Percentiles rank a stretch among this genome's conserved stretches.
Evolutionary conservation across 1,140 invertebrate genomes (phyloP).

Genomic region (Neodiprion fabricii): DNA sequence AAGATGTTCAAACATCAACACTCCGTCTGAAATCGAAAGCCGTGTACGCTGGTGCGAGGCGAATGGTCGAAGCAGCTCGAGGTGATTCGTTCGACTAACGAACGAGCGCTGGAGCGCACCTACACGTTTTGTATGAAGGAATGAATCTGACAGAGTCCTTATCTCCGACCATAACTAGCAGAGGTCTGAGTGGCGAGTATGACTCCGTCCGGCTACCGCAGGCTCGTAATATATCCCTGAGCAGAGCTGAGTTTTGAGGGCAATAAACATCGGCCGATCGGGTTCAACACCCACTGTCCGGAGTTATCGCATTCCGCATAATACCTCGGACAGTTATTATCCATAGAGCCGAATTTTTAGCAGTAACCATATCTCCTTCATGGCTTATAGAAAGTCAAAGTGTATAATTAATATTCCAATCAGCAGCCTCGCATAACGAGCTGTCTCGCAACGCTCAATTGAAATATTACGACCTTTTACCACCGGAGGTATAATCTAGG

Average conservation of each 20-base stretch:
- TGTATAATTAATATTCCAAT: slow-evolving; percentile 3
- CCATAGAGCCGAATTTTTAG: not conserved
- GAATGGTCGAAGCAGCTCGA: not conserved
- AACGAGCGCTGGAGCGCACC: not conserved
- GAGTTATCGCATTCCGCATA: slow-evolving; percentile 1
- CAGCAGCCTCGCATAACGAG: not conserved
- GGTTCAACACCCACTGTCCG: no score
- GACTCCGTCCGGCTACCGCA: not conserved
- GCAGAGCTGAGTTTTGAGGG: no score
- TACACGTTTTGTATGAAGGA: not conserved
- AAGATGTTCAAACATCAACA: no score
- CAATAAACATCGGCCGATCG: no score
- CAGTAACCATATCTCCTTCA: not conserved
- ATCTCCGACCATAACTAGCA: not conserved
- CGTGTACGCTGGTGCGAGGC: not conserved
- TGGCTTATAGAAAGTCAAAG: not conserved
- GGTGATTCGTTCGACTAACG: not conserved
- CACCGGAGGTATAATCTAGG: no score
- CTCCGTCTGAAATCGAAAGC: no score
- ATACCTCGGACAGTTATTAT: not conserved
- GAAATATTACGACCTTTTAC: not conserved
- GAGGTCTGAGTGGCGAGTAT: no score
- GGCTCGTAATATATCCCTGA: not conserved
- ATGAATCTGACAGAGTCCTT: not conserved
- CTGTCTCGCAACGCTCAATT: not conserved